Evolutionary conservation across 1,140 invertebrate genomes (phyloP), one percentile per base, ranked within the genome.

Genomic region (Holcopasites calliopsidis): DNA sequence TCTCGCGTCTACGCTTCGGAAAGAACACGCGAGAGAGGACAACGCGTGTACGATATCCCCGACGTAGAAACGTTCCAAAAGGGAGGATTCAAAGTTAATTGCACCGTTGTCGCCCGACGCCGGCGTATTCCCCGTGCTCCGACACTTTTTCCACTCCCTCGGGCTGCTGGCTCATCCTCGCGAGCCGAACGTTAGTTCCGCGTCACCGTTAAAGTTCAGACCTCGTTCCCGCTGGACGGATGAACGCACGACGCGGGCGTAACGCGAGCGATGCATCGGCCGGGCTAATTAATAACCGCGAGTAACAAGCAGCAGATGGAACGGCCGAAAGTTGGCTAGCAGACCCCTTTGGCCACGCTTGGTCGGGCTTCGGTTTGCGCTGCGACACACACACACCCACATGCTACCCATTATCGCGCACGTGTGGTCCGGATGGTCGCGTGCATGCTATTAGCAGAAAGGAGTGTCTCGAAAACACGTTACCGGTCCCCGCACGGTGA

Each of bases 371-470:
- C 55, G 50, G 65, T n/a, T n/a, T n/a, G n/a, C n/a, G 68, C 64
- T 64, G 38, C 21, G 21, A 40, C 28, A 47, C 26, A 52, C 76
- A 77, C 77, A 86, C 84, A 77, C 85, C 79, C 85, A 85, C 85
- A 83, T 83, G 76, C 68, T 83, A 84, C 81, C 86, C 86, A 88
- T 90, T 91, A 91, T 87, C 86, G 86, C 85, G 85, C 88, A 88
- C 89, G 89, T 90, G 90, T 91, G 90, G 90, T 89, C 89, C 85
- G 85, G 84, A 89, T 89, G 89, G 89, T 89, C 89, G 89, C 89
- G 89, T 91, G 90, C 87, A 88, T 86, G 87, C 87, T 90, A 91
- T 91, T 90, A 90, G 88, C 86, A 80, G 87, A 87, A 90, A 90
- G 85, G 77, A 90, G 85, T 79, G 80, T 84, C 77, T 76, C 75